These are phyloP conservation scores for Tolypeutes matacus DNA, from an alignment of 2,797 vertebrate species.

Conservation along the genomic window DNA sequence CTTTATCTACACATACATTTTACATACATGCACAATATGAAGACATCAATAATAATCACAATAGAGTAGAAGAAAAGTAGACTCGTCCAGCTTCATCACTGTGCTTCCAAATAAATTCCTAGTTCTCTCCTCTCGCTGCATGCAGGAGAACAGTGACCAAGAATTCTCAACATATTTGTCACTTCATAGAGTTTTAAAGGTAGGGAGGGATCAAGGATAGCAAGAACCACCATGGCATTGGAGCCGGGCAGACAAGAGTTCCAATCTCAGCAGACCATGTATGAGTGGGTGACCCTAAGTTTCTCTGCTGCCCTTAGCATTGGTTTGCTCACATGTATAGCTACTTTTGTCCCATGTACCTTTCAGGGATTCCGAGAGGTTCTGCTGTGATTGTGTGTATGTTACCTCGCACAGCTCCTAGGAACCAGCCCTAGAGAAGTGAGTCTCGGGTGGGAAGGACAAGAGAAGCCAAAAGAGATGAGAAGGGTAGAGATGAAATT, in stretches of 20 bases:
- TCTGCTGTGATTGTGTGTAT: neutral
- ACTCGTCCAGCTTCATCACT: neutral
- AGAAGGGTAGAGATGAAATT: neutral
- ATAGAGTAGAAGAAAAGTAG: neutral
- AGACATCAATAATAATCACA: neutral
- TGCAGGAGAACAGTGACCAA: neutral
- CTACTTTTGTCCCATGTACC: neutral
- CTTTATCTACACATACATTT: neutral
- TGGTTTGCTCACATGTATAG: neutral
- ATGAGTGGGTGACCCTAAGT: neutral
- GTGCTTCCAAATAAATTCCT: neutral
- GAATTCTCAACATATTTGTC: neutral
- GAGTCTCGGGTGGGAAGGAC: neutral
- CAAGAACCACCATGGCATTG: neutral
- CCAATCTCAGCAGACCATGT: neutral
- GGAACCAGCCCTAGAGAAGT: neutral
- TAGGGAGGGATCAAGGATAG: neutral
- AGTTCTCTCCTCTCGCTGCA: neutral
- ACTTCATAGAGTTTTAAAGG: neutral
- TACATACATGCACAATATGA: neutral
- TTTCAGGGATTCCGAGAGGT: neutral
- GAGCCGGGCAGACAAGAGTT: neutral
- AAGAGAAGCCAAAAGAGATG: neutral
- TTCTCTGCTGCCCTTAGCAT: neutral
- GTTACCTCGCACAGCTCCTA: neutral